Conservation (phyloP, 2,888 invertebrate genomes). For the Zaprionus obscuricornis region DNA sequence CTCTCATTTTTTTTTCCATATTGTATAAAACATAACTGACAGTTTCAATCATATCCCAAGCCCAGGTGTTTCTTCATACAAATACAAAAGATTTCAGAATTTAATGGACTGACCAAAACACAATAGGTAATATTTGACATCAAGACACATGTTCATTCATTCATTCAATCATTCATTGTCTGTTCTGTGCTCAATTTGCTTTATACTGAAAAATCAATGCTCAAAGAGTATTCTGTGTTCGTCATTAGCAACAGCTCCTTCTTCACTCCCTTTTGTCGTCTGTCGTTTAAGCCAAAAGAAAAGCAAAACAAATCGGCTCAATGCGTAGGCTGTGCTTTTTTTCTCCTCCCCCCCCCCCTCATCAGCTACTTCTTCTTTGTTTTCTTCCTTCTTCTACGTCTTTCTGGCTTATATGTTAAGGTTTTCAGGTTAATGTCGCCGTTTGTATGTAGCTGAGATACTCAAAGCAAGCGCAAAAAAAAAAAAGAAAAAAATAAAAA, state of each 20-base stretch:
- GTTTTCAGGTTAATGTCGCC: constrained; percentile 72
- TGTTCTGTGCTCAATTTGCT: constrained; percentile 6
- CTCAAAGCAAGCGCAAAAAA: constrained; percentile 12
- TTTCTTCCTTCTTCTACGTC: constrained; percentile 10
- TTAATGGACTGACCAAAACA: too few species aligned
- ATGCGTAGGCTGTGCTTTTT: constrained; percentile 56
- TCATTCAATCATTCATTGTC: constrained; percentile 24
- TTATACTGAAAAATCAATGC: constrained; percentile 16
- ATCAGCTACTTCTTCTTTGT: too few species aligned
- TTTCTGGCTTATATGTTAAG: constrained; percentile 50
- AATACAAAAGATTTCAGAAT: constrained; percentile 25
- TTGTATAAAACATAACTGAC: constrained; percentile 16
- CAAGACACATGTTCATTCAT: constrained; percentile 33
- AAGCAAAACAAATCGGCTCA: constrained; percentile 45
- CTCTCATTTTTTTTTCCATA: neutral
- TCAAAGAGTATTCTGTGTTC: constrained; percentile 40
- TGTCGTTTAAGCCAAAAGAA: constrained; percentile 18
- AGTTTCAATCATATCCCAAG: constrained; percentile 1
- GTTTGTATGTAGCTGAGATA: constrained; percentile 60
- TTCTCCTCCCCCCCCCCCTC: too few species aligned
- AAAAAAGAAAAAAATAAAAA: constrained; percentile 3
- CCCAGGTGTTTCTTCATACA: neutral
- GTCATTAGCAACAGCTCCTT: constrained; percentile 30
- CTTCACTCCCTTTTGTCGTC: neutral
- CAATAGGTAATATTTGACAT: constrained; percentile 45